Evolutionary conservation across 2,113 vertebrate genomes (phyloP), one percentile per base, ranked within the genome.

Genomic region (Gobius niger): DNA sequence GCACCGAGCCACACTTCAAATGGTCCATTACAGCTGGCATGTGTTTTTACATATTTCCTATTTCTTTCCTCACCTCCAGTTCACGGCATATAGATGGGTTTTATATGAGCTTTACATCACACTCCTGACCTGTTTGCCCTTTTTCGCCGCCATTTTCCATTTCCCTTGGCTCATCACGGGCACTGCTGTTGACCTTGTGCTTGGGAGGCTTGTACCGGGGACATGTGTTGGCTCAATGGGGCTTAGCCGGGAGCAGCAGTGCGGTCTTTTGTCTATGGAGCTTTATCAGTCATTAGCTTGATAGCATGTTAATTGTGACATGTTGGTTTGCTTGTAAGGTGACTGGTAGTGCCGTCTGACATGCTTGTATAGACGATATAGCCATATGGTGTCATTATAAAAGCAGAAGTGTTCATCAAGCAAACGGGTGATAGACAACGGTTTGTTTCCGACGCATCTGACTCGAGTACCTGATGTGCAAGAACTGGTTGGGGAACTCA

Each of bases 131-230:
- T 75, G 80, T 68, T 77, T 80, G 78, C 77, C 54, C 67, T 44
- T 76, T 24, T 70, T 81, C 51, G 49, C 81, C 72, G 77, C 73
- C 82, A 78, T 76, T 86, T 85, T 78, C 77, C 81, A 84, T 88
- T 87, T 87, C 75, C 63, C 72, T 79, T 74, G 42, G 70, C 85
- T 90, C 81, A 82, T 88, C 83, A 83, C 73, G 72, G 71, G 24
- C 77, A 80, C 53, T 34, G 69, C 78, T 68, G 73, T 85, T 88
- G 90, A 92, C 90, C 88, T 87, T 79, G 68, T 74, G 80, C 76
- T 70, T 67, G 63, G 68, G 70, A 73, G 84, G 82, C 83, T 82
- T 82, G 86, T 82, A 82, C 64, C 75, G 75, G 77, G 85, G 75
- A 82, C 78, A 87, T 82, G 86, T 84, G 80, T 82, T 81, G 79